Base-by-base conservation (phyloP, 2,113 vertebrate species). In the Phainopepla nitens region DNA sequence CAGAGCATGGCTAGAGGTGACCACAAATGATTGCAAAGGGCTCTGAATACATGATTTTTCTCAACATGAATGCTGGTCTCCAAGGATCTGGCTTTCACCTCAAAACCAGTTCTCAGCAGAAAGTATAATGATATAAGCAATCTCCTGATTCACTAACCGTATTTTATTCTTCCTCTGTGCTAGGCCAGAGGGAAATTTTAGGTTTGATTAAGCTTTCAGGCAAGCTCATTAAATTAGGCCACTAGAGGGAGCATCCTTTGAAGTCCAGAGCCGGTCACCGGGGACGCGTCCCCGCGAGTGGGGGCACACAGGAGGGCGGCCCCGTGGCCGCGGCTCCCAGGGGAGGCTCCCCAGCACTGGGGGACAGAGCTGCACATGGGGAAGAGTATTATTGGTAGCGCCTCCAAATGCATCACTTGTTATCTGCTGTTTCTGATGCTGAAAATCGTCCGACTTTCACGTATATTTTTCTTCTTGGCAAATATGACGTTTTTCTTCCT, bases 161-260 rank as follows among this genome's bases (percentile, higher is more conserved):
- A 45, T 68, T 79, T 39, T 22, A 36, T 28, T 23, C 6, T 65
- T 79, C 61, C 58, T 69, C 68, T 51, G 33, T 4, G 22, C 12
- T 44, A 54, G 24, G 28, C n/a, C 18, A 25, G 61, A 60, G 18
- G 3, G 31, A 7, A 90, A 50, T 39, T 65, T 35, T 9, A n/a
- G 35, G 7, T 29, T 35, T 23, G 21, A 42, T n/a, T 14, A 25
- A 31, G 31, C 29, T 80, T 66, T 13, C 64, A 39, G 29, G 14
- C 21, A 11, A 61, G 5, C 16, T 31, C 39, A 54, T 36, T 13
- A 54, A 45, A 78, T 10, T 1, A 13, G 18, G 57, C 94, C 96
- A 79, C 96, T 76, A 96, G 96, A 94, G 96, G 96, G 93, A 93
- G 96, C 76, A 94, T 60, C 71, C 75, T 44, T 49, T 72, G 16